Evolutionary conservation across 37 sponge, comb jelly and placozoan genomes (phyloP).

Genomic region (Crambe crambe): DNA sequence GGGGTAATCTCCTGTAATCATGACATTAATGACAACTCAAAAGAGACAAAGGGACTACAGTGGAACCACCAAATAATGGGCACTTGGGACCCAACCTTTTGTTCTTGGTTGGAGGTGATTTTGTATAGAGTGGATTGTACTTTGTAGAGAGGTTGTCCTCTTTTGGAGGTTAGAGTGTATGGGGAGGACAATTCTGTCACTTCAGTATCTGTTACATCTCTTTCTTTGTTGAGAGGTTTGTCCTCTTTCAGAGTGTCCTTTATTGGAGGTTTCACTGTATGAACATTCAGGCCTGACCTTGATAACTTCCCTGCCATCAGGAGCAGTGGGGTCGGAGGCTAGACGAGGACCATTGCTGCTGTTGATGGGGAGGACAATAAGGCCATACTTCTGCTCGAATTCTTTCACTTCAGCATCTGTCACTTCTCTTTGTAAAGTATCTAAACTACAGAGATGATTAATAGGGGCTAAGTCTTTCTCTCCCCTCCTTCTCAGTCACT

Average conservation of each 20-base stretch:
- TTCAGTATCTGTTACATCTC: too few relatives aligned
- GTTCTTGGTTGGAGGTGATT: too few relatives aligned
- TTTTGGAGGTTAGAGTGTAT: too few relatives aligned
- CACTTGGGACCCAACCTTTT: too few relatives aligned
- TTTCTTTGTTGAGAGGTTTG: too few relatives aligned
- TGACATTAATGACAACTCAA: not conserved
- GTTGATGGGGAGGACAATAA: slow-evolving; percentile 24
- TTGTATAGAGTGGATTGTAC: too few relatives aligned
- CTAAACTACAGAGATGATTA: not conserved
- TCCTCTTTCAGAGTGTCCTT: too few relatives aligned
- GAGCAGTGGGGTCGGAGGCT: slow-evolving; percentile 9
- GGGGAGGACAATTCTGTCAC: too few relatives aligned
- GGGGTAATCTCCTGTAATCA: slow-evolving; percentile 28
- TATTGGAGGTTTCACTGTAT: too few relatives aligned
- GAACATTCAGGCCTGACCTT: slow-evolving; percentile 16
- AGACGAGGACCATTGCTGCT: slow-evolving; percentile 29
- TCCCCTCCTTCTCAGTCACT: not conserved
- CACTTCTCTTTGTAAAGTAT: slow-evolving; percentile 17
- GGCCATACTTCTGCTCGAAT: slow-evolving; percentile 11
- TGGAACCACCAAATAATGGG: too few relatives aligned
- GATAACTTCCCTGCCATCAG: slow-evolving; percentile 40
- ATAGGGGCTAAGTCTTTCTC: not conserved
- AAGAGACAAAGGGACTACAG: not conserved
- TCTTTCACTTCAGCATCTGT: slow-evolving; percentile 24
- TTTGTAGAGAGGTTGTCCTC: too few relatives aligned